These are phyloP conservation scores for Drosophila kuntzei DNA, from an alignment of 2,888 invertebrate genomes.

Conservation along the genomic window DNA sequence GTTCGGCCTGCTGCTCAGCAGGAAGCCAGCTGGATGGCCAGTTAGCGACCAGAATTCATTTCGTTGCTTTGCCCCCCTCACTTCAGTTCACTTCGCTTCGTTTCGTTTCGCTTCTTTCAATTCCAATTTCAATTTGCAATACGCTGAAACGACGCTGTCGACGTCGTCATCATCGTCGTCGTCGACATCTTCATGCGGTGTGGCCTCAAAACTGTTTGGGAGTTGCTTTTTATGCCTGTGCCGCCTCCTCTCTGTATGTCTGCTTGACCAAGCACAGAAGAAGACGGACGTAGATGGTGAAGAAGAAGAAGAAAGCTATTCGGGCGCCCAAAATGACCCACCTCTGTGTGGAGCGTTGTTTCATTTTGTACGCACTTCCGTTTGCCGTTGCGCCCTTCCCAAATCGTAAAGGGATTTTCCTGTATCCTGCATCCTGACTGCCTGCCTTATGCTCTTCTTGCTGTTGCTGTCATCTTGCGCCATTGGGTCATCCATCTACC, in stretches of 20 bases:
- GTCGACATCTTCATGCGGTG: conserved; percentile 56
- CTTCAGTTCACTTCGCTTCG: conserved; percentile 9
- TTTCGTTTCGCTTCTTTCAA: conserved; percentile 75
- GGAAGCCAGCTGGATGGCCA: conserved; percentile 77
- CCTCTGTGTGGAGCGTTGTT: conserved; percentile 51
- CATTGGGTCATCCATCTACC: conserved; percentile 81
- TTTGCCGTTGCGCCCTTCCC: conserved; percentile 33
- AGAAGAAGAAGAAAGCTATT: conserved; percentile 26
- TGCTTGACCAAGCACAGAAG: conserved; percentile 78
- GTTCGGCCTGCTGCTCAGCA: conserved; percentile 64
- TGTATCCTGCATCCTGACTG: conserved; percentile 67
- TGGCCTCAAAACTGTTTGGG: conserved; percentile 46
- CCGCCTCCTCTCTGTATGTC: conserved; percentile 48
- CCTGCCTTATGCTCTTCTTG: conserved; percentile 21
- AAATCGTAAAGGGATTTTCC: conserved; percentile 80
- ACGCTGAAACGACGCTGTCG: conserved; percentile 67
- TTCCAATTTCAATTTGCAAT: conserved; percentile 81
- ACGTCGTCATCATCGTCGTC: conserved; percentile 18
- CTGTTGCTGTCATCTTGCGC: conserved; percentile 78
- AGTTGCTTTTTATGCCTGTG: conserved; percentile 34
- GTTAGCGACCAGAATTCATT: conserved; percentile 78
- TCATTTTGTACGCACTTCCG: conserved; percentile 82
- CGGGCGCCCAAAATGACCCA: conserved; percentile 37
- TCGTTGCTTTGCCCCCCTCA: conserved; percentile 36
- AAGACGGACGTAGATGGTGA: conserved; percentile 17